Percentiles rank a stretch among this genome's conserved stretches.
phyloP scores from a whole-genome alignment of 2,113 vertebrate genomes.

The Xenopus laevis region DNA sequence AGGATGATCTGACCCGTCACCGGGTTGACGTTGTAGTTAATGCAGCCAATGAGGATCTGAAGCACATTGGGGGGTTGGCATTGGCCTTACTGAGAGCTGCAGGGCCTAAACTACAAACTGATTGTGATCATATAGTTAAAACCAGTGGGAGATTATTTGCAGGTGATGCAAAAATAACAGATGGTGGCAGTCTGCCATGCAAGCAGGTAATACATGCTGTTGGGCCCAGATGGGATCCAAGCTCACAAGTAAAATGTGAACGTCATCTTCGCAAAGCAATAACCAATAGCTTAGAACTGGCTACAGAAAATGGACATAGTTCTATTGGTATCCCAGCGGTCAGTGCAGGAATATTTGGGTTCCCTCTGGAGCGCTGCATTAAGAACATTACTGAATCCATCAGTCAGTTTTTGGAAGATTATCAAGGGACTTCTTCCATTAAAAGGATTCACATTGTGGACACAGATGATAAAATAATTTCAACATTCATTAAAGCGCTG shows the following conservation, averaged over 20 bases:
- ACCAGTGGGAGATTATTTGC: slow-evolving; percentile 30
- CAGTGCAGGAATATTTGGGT: slow-evolving; percentile 65
- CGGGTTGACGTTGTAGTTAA: slow-evolving; percentile 70
- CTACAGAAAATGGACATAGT: slow-evolving; percentile 47
- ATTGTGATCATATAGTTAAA: slow-evolving; percentile 58
- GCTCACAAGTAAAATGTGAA: not conserved
- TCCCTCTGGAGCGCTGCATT: slow-evolving; percentile 63
- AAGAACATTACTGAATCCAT: slow-evolving; percentile 64
- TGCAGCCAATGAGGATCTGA: slow-evolving; percentile 58
- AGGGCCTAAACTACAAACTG: slow-evolving; percentile 68
- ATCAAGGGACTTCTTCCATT: slow-evolving; percentile 53
- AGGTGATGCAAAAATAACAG: slow-evolving; percentile 55
- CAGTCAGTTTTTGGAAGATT: slow-evolving; percentile 60
- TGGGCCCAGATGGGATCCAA: slow-evolving; percentile 59
- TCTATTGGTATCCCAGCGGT: slow-evolving; percentile 82
- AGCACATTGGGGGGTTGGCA: slow-evolving; percentile 60
- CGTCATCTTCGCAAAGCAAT: slow-evolving; percentile 59
- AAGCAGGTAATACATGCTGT: slow-evolving; percentile 73
- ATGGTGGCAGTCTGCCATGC: slow-evolving; percentile 65
- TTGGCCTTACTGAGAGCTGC: slow-evolving; percentile 62
- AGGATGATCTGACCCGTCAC: slow-evolving; percentile 65
- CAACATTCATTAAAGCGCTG: slow-evolving; percentile 58
- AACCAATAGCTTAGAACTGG: slow-evolving; percentile 60
- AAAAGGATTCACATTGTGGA: slow-evolving; percentile 71
- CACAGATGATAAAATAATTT: slow-evolving; percentile 48